Percentiles rank a stretch among this genome's conserved stretches.
Conservation (phyloP, 2,888 invertebrate species). For the Linhomoeus sp. region DNA sequence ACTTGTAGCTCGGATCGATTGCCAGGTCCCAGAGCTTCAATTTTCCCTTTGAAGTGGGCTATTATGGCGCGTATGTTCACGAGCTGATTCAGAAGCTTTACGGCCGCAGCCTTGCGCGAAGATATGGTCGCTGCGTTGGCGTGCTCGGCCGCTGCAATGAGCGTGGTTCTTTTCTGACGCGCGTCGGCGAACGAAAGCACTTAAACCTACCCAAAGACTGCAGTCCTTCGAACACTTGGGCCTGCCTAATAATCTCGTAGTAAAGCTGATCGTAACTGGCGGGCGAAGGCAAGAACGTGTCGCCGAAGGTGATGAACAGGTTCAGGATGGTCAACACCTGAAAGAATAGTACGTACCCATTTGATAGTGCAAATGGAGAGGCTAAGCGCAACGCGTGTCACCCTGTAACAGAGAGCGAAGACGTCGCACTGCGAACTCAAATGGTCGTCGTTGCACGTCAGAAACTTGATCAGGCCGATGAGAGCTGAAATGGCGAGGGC, state of each 20-base stretch:
- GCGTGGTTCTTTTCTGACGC: no score
- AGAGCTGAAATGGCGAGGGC: slow-evolving; percentile 47
- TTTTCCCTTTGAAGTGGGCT: slow-evolving; percentile 88
- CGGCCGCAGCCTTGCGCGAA: slow-evolving; percentile 53
- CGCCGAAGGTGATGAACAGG: slow-evolving; percentile 81
- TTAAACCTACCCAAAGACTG: slow-evolving; percentile 94
- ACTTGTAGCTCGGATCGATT: slow-evolving; percentile 74
- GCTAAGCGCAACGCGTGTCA: not conserved
- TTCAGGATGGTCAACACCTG: slow-evolving; percentile 85
- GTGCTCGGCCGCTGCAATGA: no score
- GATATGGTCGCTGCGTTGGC: no score
- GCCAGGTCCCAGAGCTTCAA: slow-evolving; percentile 68
- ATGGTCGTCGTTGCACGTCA: slow-evolving; percentile 27
- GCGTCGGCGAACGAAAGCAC: no score
- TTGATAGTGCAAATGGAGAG: no score
- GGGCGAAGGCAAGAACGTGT: slow-evolving; percentile 82
- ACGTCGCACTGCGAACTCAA: not conserved
- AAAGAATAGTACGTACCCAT: no score
- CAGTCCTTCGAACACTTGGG: slow-evolving; percentile 79
- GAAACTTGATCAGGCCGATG: slow-evolving; percentile 67
- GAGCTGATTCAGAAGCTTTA: slow-evolving; percentile 64
- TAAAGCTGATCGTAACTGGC: slow-evolving; percentile 88
- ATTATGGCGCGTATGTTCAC: slow-evolving; percentile 80
- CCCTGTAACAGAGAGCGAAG: not conserved
- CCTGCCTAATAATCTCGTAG: slow-evolving; percentile 76